These are phyloP conservation scores for Branchipolynoe longqiensis DNA, from an alignment of 2,888 invertebrate species.

Conservation along the genomic window DNA sequence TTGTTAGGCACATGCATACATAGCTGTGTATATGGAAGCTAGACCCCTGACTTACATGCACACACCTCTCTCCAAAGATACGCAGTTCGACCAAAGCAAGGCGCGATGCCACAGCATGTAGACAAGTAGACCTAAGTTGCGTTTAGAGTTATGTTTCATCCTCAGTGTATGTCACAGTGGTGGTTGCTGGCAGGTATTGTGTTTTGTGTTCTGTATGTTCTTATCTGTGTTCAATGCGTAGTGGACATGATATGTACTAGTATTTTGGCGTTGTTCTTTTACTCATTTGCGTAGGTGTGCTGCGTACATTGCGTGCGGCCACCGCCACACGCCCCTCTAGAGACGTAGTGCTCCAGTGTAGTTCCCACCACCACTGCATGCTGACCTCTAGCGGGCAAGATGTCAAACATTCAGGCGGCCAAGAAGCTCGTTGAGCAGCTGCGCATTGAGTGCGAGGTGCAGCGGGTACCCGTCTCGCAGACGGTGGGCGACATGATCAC, in stretches of 20 bases:
- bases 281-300: constrained; percentile 50
- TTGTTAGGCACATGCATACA: no score
- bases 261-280: constrained; percentile 51
- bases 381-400: constrained; percentile 23
- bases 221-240: constrained; percentile 24
- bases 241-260: constrained; percentile 38
- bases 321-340: constrained; percentile 40
- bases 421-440: constrained; percentile 70
- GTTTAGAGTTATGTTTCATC: no score
- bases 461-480: constrained; percentile 66
- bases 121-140: not conserved
- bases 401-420: constrained; percentile 56
- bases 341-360: constrained; percentile 20
- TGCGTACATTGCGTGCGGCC: constrained; percentile 7
- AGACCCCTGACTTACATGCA: no score
- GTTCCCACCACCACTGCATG: constrained; percentile 6
- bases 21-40: no score
- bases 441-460: constrained; percentile 65
- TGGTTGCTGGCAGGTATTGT: not conserved
- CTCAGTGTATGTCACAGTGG: constrained; percentile 25
- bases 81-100: no score
- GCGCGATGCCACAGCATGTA: constrained; percentile 41
- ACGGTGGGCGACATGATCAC: constrained; percentile 67
- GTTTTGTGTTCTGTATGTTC: constrained; percentile 9
- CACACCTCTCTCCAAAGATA: no score